phyloP scores from a whole-genome alignment of 2,113 vertebrate species.

The Reinhardtius hippoglossoides region DNA sequence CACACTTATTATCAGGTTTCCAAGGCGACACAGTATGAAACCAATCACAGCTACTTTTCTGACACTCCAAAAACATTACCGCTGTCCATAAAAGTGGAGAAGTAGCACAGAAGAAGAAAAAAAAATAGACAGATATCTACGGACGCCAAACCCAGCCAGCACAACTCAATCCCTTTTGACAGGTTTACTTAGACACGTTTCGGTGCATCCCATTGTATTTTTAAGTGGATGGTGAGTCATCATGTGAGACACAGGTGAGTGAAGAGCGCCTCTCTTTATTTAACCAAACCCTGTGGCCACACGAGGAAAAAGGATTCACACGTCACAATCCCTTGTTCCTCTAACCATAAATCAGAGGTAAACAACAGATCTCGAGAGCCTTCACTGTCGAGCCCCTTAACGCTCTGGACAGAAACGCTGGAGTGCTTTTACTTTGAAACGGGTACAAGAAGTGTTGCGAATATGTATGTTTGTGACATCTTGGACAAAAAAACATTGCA shows the following conservation, averaged over 20 bases:
- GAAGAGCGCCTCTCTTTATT: not conserved
- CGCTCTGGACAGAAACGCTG: too few relatives aligned
- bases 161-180: not conserved
- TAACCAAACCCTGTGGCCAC: not conserved
- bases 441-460: too few relatives aligned
- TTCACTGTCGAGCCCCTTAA: too few relatives aligned
- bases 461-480: too few relatives aligned
- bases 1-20: constrained; percentile 69
- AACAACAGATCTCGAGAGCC: too few relatives aligned
- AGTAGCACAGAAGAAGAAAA: not conserved
- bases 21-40: constrained; percentile 70
- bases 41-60: constrained; percentile 48
- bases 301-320: too few relatives aligned
- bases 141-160: not conserved
- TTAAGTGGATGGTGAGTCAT: not conserved
- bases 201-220: not conserved
- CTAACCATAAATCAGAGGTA: not conserved
- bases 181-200: constrained; percentile 27
- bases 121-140: not conserved
- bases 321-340: not conserved
- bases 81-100: constrained; percentile 22
- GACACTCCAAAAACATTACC: constrained; percentile 35
- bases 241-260: not conserved
- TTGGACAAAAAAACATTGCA: too few relatives aligned
- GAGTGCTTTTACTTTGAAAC: too few relatives aligned